phyloP scores from a whole-genome alignment of 2,888 invertebrate species.

The Bembecia ichneumoniformis region DNA sequence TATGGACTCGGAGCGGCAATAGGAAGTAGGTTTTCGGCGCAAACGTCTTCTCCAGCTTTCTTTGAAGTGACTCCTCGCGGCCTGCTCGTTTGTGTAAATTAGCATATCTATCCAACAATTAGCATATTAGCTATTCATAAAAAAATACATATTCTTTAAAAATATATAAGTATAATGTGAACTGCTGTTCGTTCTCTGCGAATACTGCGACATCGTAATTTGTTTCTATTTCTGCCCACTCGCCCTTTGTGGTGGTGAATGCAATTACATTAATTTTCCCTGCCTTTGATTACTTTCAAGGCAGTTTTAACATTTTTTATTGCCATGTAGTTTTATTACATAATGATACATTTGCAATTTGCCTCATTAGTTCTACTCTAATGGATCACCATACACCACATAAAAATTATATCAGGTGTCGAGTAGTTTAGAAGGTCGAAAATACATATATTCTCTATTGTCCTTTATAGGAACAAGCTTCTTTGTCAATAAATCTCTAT shows the following conservation, averaged over 20 bases:
- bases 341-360: constrained; percentile 29
- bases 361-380: constrained; percentile 7
- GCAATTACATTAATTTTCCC: constrained; percentile 44
- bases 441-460: no score
- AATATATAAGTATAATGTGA: background rate
- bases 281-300: constrained; percentile 20
- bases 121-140: background rate
- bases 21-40: constrained; percentile 64
- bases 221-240: constrained; percentile 50
- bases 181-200: constrained; percentile 31
- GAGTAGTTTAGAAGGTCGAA: no score
- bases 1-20: constrained; percentile 33
- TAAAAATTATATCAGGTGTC: no score
- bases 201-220: constrained; percentile 43
- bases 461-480: no score
- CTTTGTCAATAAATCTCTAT: no score
- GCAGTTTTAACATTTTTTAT: constrained; percentile 16
- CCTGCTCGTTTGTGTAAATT: background rate
- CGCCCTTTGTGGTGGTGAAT: constrained; percentile 40
- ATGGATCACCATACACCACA: background rate
- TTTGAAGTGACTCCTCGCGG: constrained; percentile 8
- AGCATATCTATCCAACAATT: background rate
- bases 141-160: background rate
- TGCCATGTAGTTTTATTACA: constrained; percentile 34
- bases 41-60: constrained; percentile 38